phyloP scores from a whole-genome alignment of 1,140 invertebrate species.

The Semibalanus balanoides region DNA sequence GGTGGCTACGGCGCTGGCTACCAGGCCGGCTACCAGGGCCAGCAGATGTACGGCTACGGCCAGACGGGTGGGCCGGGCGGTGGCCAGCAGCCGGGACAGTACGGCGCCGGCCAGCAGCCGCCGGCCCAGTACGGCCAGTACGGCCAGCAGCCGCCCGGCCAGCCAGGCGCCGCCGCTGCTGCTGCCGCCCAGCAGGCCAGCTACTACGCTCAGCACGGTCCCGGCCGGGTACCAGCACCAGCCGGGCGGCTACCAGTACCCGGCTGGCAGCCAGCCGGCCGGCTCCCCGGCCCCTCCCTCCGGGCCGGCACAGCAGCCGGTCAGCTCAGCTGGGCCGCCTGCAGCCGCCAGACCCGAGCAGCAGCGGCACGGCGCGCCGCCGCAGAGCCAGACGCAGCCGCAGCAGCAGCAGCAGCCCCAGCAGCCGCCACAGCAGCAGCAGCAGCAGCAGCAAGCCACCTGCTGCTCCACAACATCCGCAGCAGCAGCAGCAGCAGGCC shows the following conservation, averaged over 20 bases:
- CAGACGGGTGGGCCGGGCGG: not conserved
- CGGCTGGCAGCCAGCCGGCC: not conserved
- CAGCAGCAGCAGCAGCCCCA: not conserved
- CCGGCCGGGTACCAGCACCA: slow-evolving; percentile 1
- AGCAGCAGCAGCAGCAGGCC: not conserved
- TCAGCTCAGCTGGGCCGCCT: too few relatives aligned
- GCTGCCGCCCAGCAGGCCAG: not conserved
- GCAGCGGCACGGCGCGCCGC: too few relatives aligned
- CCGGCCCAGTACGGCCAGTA: not conserved
- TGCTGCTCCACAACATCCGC: not conserved
- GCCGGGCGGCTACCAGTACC: slow-evolving; percentile 1
- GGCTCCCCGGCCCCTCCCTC: not conserved
- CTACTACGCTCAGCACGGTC: not conserved
- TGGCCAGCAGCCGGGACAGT: not conserved
- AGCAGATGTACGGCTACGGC: slow-evolving; percentile 5
- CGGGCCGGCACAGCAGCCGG: too few relatives aligned
- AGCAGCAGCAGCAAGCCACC: not conserved
- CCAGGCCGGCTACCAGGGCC: not conserved
- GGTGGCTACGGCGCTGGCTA: not conserved
- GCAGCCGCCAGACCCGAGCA: too few relatives aligned
- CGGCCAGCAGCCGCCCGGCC: slow-evolving; percentile 1
- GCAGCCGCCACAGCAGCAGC: not conserved
- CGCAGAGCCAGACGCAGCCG: not conserved
- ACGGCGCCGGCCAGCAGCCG: not conserved
- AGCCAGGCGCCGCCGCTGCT: not conserved